Conservation (phyloP, 2,888 invertebrate genomes). For the Sycophila texana region DNA sequence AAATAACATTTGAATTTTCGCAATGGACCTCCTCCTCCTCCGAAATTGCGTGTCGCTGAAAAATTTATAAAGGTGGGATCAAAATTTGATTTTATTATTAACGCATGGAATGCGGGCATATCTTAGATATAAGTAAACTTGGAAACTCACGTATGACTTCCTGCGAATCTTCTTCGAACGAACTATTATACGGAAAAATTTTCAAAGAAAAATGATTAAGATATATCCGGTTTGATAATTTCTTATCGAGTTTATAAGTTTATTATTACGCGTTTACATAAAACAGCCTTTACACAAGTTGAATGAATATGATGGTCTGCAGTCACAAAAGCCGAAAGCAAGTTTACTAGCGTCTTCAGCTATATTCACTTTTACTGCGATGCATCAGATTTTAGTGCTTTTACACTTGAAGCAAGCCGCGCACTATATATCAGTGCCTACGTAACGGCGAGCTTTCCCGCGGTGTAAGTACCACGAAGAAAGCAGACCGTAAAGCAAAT, state of each 20-base stretch:
- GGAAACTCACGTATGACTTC: not conserved
- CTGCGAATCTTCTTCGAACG: too few relatives aligned
- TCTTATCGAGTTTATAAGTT: constrained; percentile 37
- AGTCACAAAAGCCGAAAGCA: constrained; percentile 38
- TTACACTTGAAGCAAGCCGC: constrained; percentile 37
- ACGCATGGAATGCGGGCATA: not conserved
- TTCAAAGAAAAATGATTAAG: not conserved
- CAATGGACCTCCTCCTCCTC: too few relatives aligned
- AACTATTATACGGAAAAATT: too few relatives aligned
- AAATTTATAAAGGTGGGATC: constrained; percentile 5
- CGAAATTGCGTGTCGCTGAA: not conserved
- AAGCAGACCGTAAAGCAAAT: not conserved
- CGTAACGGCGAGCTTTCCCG: constrained; percentile 16
- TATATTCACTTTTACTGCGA: constrained; percentile 47
- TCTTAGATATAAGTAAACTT: too few relatives aligned
- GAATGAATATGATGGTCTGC: constrained; percentile 36
- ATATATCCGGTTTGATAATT: not conserved
- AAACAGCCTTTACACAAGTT: constrained; percentile 35
- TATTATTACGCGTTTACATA: constrained; percentile 30
- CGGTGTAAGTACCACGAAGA: not conserved
- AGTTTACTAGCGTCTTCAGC: constrained; percentile 39
- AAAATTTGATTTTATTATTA: constrained; percentile 7
- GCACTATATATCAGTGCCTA: not conserved
- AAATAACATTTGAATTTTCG: constrained; percentile 19
- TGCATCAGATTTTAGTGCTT: constrained; percentile 48